phyloP scores from a whole-genome alignment of 2,797 vertebrate species.

The Sorex maritimensis region DNA sequence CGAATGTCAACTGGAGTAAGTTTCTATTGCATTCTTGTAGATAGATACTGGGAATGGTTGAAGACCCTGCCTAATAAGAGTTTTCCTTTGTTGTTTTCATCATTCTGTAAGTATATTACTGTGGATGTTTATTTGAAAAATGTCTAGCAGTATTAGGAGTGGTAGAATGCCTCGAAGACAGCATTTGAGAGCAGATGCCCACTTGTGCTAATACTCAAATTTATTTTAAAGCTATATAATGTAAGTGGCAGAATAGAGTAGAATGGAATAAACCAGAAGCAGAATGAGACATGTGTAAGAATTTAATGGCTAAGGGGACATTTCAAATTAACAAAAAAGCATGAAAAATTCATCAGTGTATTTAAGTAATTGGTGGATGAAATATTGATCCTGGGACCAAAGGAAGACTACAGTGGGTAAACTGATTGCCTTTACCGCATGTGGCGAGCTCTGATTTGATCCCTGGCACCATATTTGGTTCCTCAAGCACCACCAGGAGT shows the following conservation, averaged over 20 bases:
- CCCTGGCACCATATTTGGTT: too few relatives aligned
- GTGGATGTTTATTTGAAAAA: background rate
- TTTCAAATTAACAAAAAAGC: slow-evolving; percentile 75
- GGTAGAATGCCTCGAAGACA: slow-evolving; percentile 31
- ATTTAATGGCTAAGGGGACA: slow-evolving; percentile 22
- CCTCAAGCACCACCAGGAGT: too few relatives aligned
- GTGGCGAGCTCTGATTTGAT: too few relatives aligned
- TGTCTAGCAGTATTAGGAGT: slow-evolving; percentile 38
- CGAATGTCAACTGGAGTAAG: slow-evolving; percentile 93
- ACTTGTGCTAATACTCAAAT: background rate
- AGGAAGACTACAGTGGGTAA: too few relatives aligned
- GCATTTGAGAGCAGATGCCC: background rate
- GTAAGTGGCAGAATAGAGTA: slow-evolving; percentile 33
- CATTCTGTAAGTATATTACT: background rate
- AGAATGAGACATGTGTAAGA: slow-evolving; percentile 42
- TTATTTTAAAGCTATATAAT: slow-evolving; percentile 57
- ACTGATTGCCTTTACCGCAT: too few relatives aligned
- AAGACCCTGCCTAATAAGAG: background rate
- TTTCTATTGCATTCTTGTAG: slow-evolving; percentile 20
- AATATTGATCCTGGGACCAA: background rate
- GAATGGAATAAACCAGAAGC: slow-evolving; percentile 29
- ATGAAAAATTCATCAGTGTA: background rate
- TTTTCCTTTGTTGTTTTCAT: background rate
- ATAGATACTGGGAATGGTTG: slow-evolving; percentile 32
- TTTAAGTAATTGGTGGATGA: slow-evolving; percentile 16